phyloP scores from a whole-genome alignment of 1,140 invertebrate species.

The Hyphantria cunea region DNA sequence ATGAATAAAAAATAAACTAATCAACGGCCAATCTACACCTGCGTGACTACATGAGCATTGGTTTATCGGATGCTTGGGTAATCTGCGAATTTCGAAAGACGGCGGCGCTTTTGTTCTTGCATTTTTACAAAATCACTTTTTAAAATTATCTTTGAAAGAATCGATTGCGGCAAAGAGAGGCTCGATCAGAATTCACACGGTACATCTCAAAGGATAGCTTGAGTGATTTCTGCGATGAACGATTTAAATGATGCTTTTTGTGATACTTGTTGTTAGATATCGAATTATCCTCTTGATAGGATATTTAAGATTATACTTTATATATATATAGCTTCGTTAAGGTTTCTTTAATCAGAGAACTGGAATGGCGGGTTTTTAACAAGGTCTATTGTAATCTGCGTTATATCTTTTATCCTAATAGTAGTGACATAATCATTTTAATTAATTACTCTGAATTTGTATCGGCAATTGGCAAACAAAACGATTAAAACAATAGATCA shows the following conservation, averaged over 20 bases:
- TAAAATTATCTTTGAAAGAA: constrained; percentile 63
- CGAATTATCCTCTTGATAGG: neutral
- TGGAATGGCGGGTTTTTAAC: no score
- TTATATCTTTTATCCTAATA: no score
- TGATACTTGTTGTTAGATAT: constrained; percentile 6
- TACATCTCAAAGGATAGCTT: constrained; percentile 68
- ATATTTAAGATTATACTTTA: no score
- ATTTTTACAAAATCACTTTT: constrained; percentile 59
- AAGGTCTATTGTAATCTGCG: no score
- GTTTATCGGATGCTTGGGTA: constrained; percentile 74
- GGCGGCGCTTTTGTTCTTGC: constrained; percentile 67
- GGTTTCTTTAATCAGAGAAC: no score
- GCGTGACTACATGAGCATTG: constrained; percentile 58
- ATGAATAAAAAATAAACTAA: constrained; percentile 26
- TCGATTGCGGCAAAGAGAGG: constrained; percentile 51
- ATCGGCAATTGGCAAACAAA: no score
- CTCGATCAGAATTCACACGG: constrained; percentile 64
- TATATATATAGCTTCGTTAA: no score
- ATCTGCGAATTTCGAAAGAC: constrained; percentile 70
- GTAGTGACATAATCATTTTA: no score
- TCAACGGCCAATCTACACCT: constrained; percentile 41
- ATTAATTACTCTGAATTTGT: no score
- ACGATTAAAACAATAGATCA: no score
- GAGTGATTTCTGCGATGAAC: constrained; percentile 45
- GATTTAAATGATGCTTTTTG: constrained; percentile 37